A percentile compares a stretch with the other conserved stretches of the same genome.
Evolutionary conservation across 2,888 invertebrate genomes (phyloP).

Genomic region (Microplitis manilae): DNA sequence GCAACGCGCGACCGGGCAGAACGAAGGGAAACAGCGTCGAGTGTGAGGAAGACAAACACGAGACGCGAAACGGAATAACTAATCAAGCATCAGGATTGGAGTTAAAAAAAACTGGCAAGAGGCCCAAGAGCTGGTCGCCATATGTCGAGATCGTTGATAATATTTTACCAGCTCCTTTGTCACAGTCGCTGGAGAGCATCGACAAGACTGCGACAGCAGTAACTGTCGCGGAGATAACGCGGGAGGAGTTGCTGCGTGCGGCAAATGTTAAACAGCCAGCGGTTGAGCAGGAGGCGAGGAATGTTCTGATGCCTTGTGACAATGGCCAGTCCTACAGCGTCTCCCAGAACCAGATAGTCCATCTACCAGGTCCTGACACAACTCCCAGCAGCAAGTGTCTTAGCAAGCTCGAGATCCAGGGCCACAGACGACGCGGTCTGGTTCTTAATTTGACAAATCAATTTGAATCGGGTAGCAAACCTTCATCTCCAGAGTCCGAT

Average conservation of each 20-base stretch:
- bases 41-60: conserved; percentile 43
- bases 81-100: conserved; percentile 57
- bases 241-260: conserved; percentile 65
- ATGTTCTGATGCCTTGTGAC: conserved; percentile 88
- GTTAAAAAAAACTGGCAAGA: conserved; percentile 66
- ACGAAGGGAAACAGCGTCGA: conserved; percentile 63
- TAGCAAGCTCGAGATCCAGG: conserved; percentile 80
- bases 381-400: conserved; percentile 77
- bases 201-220: conserved; percentile 65
- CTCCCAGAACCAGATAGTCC: conserved; percentile 91
- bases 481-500: conserved; percentile 67
- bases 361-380: conserved; percentile 79
- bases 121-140: conserved; percentile 84
- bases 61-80: conserved; percentile 10
- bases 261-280: conserved; percentile 64
- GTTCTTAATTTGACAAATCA: conserved; percentile 75
- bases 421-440: conserved; percentile 71
- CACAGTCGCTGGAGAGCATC: conserved; percentile 81
- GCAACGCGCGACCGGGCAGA: conserved; percentile 51
- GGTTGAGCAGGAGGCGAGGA: conserved; percentile 78
- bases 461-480: conserved; percentile 73
- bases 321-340: conserved; percentile 91
- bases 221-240: conserved; percentile 62
- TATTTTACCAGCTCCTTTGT: conserved; percentile 77
- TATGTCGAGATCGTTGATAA: conserved; percentile 78